These are phyloP conservation scores for Aspidiotus rigidus DNA, from an alignment of 2,888 invertebrate genomes.

Conservation along the genomic window DNA sequence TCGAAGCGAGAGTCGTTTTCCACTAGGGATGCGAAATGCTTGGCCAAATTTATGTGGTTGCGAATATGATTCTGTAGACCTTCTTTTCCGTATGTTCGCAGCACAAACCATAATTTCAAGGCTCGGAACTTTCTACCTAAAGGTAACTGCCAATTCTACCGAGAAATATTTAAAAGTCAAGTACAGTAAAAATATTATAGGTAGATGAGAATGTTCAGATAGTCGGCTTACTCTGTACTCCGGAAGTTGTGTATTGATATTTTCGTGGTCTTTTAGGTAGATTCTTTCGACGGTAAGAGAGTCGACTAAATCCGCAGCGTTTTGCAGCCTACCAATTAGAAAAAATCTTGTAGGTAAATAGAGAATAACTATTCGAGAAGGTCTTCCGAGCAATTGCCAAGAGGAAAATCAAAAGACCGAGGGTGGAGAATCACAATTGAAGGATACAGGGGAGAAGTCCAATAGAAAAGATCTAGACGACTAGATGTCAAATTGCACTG, in stretches of 20 bases:
- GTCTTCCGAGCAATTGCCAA: too few species aligned
- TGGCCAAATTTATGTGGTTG: slow-evolving; percentile 62
- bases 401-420: too few species aligned
- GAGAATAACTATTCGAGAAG: background rate
- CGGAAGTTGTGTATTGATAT: slow-evolving; percentile 47
- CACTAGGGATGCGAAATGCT: slow-evolving; percentile 65
- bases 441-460: too few species aligned
- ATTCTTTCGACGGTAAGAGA: slow-evolving; percentile 86
- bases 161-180: slow-evolving; percentile 38
- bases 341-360: background rate
- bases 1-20: slow-evolving; percentile 66
- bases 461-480: too few species aligned
- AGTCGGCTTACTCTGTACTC: slow-evolving; percentile 49
- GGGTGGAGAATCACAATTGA: too few species aligned
- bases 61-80: slow-evolving; percentile 70
- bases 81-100: slow-evolving; percentile 70
- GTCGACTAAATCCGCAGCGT: slow-evolving; percentile 67
- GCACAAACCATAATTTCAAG: slow-evolving; percentile 86
- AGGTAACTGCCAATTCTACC: slow-evolving; percentile 78
- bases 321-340: slow-evolving; percentile 63
- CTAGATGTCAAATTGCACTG: too few species aligned
- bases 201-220: background rate
- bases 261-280: slow-evolving; percentile 64
- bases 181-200: background rate
- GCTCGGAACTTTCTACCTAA: slow-evolving; percentile 79